These are phyloP conservation scores for Pteropus alecto DNA, from an alignment of 2,113 vertebrate genomes.

Conservation along the genomic window DNA sequence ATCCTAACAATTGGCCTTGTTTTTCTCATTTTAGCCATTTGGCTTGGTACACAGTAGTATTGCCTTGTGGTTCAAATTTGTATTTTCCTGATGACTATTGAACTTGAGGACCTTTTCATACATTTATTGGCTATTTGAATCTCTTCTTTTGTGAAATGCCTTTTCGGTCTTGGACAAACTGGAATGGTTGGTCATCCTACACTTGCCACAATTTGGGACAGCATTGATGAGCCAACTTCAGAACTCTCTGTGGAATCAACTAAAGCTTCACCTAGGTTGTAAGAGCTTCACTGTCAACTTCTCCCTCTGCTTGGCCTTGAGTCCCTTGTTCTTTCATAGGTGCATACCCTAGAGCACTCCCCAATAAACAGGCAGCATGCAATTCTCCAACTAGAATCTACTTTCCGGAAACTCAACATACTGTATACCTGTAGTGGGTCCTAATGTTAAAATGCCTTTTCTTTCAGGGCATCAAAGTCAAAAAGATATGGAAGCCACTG, in stretches of 20 bases:
- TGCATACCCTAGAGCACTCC: neutral
- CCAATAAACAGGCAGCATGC: neutral
- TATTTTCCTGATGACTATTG: neutral
- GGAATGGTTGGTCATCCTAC: neutral
- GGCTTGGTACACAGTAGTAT: neutral
- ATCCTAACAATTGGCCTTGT: neutral
- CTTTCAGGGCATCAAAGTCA: neutral
- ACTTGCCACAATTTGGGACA: neutral
- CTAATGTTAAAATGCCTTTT: neutral
- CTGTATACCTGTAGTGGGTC: neutral
- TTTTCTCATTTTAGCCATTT: neutral
- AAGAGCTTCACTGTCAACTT: neutral
- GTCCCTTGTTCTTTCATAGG: neutral
- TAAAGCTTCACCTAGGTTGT: neutral
- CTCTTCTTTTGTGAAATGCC: neutral
- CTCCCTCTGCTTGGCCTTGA: neutral
- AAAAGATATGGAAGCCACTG: neutral
- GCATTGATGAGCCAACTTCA: neutral
- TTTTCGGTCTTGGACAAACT: neutral
- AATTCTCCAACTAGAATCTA: neutral
- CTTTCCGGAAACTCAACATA: neutral
- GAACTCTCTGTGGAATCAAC: neutral
- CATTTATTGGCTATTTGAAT: neutral
- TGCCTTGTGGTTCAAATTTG: neutral
- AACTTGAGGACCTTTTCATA: neutral